phyloP scores from a whole-genome alignment of 2,888 invertebrate species.

The Pachliopta kotzebuea region DNA sequence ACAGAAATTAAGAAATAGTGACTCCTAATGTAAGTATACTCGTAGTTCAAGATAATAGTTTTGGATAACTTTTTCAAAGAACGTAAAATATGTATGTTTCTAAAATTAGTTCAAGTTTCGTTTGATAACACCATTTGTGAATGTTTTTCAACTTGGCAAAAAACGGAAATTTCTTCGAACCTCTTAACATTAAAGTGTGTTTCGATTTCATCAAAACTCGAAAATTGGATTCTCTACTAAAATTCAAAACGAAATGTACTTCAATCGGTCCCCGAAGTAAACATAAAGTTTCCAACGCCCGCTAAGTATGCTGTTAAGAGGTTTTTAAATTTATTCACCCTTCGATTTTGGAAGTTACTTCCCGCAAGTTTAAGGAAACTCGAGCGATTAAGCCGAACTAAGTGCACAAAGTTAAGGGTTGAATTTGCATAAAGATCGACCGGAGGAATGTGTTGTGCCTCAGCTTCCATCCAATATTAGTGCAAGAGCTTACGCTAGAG shows the following conservation, averaged over 20 bases:
- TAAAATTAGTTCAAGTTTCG: too few species aligned
- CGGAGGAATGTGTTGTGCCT: constrained; percentile 39
- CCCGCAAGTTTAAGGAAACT: constrained; percentile 64
- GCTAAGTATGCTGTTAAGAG: constrained; percentile 66
- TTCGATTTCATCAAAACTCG: constrained; percentile 33
- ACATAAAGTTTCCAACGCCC: constrained; percentile 68
- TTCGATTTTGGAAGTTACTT: constrained; percentile 66
- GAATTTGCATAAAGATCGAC: constrained; percentile 70
- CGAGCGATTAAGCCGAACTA: constrained; percentile 68
- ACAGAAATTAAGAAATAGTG: too few species aligned
- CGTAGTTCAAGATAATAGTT: too few species aligned
- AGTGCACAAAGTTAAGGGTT: constrained; percentile 73
- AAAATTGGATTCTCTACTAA: constrained; percentile 46
- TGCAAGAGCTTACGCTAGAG: constrained; percentile 20
- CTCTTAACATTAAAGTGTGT: background rate
- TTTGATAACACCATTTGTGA: too few species aligned
- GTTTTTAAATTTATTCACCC: constrained; percentile 80
- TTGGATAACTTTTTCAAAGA: too few species aligned
- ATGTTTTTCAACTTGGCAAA: too few species aligned
- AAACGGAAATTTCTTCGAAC: background rate
- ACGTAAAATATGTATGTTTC: background rate
- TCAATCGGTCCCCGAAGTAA: constrained; percentile 47
- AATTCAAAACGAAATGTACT: constrained; percentile 54
- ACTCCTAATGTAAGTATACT: too few species aligned
- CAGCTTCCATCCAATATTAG: constrained; percentile 17